These are phyloP conservation scores for Mobula hypostoma DNA, from an alignment of 2,113 vertebrate genomes.

Conservation along the genomic window DNA sequence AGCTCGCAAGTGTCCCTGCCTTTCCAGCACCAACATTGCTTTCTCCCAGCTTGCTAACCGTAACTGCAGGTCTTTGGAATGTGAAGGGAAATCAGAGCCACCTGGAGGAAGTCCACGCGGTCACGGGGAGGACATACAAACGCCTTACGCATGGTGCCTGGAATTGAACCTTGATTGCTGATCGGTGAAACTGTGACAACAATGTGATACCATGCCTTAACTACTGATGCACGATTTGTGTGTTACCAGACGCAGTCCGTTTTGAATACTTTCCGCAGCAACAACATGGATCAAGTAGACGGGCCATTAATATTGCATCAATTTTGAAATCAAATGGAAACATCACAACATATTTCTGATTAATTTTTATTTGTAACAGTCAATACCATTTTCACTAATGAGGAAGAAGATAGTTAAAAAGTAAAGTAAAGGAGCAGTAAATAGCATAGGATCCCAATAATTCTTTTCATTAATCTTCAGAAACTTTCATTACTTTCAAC, in stretches of 20 bases:
- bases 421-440: neutral
- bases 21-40: too few relatives aligned
- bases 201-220: too few relatives aligned
- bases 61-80: too few relatives aligned
- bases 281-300: neutral
- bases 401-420: neutral
- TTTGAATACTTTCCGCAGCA: neutral
- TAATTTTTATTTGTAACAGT: neutral
- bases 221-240: neutral
- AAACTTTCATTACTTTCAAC: neutral
- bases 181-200: too few relatives aligned
- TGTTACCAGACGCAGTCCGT: neutral
- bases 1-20: too few relatives aligned
- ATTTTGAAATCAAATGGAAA: neutral
- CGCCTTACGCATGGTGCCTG: too few relatives aligned
- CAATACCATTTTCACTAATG: neutral
- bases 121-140: too few relatives aligned
- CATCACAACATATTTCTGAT: neutral
- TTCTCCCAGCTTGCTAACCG: too few relatives aligned
- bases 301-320: neutral
- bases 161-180: too few relatives aligned
- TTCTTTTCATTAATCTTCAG: neutral
- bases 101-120: too few relatives aligned
- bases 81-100: too few relatives aligned
- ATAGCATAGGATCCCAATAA: neutral